Conservation (phyloP, 2,888 invertebrate genomes). For the Aplocera efformata region DNA sequence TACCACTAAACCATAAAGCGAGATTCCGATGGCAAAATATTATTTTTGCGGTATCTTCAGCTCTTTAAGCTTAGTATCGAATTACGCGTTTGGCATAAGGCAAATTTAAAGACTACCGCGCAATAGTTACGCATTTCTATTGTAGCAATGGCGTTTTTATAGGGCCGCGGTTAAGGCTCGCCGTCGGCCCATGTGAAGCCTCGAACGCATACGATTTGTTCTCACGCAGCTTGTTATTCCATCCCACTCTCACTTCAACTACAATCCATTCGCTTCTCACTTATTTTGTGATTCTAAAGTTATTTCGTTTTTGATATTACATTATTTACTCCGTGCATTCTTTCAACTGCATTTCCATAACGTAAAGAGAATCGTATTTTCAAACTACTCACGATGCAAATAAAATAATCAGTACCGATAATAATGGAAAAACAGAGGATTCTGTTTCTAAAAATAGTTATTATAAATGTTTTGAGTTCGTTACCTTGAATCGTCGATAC, state of each 20-base stretch:
- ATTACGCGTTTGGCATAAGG: slow-evolving; percentile 40
- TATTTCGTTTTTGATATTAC: slow-evolving; percentile 44
- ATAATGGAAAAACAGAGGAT: slow-evolving; percentile 4
- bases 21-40: slow-evolving; percentile 12
- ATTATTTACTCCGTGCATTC: slow-evolving; percentile 39
- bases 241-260: slow-evolving; percentile 43
- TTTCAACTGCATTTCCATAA: slow-evolving; percentile 22
- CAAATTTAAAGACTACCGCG: slow-evolving; percentile 48
- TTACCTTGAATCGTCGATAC: slow-evolving; percentile 42
- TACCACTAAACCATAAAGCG: neutral
- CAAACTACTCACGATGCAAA: neutral
- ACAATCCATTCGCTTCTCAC: slow-evolving; percentile 38
- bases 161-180: slow-evolving; percentile 43
- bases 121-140: slow-evolving; percentile 48
- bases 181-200: slow-evolving; percentile 48
- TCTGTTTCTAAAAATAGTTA: slow-evolving; percentile 4
- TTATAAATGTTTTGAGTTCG: slow-evolving; percentile 22
- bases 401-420: slow-evolving; percentile 1
- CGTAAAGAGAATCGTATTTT: slow-evolving; percentile 8
- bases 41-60: slow-evolving; percentile 22
- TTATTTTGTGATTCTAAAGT: slow-evolving; percentile 43
- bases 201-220: slow-evolving; percentile 58
- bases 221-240: slow-evolving; percentile 62
- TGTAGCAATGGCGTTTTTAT: slow-evolving; percentile 47
- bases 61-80: slow-evolving; percentile 32